phyloP scores from a whole-genome alignment of 2,888 invertebrate genomes.

The Colletes collaris region DNA sequence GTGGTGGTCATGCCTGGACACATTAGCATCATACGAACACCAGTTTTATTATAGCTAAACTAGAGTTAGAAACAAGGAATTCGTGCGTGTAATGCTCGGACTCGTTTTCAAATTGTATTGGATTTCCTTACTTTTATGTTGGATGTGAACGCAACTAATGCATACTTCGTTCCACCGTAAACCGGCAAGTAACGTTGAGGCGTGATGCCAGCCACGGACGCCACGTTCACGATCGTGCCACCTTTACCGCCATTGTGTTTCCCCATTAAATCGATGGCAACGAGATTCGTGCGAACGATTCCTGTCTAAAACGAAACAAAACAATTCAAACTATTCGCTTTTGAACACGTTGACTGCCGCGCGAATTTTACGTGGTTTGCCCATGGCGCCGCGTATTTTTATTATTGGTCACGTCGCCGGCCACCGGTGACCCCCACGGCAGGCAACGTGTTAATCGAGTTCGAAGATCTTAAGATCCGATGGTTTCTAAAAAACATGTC shows the following conservation, averaged over 20 bases:
- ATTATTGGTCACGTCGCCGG: too few species aligned
- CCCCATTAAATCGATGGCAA: constrained; percentile 81
- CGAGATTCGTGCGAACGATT: constrained; percentile 76
- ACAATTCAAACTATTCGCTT: not conserved
- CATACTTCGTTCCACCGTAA: constrained; percentile 85
- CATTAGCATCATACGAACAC: not conserved
- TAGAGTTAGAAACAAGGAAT: too few species aligned
- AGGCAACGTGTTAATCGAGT: not conserved
- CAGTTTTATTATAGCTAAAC: not conserved
- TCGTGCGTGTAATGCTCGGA: too few species aligned
- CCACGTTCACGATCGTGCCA: constrained; percentile 86
- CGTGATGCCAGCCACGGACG: constrained; percentile 85
- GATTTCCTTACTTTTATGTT: constrained; percentile 58
- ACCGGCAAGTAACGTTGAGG: constrained; percentile 79
- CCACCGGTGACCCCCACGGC: too few species aligned
- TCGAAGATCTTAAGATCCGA: too few species aligned
- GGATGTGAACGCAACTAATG: constrained; percentile 71
- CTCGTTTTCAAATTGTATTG: too few species aligned
- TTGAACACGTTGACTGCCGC: too few species aligned
- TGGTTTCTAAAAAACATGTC: not conserved
- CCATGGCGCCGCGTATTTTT: too few species aligned
- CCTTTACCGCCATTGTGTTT: constrained; percentile 83
- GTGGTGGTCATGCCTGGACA: not conserved
- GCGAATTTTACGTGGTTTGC: too few species aligned
- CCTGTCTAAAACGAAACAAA: constrained; percentile 73